Evolutionary conservation across 1,140 invertebrate species (phyloP), one percentile per base, ranked within the genome.

Genomic region (Aphis gossypii): DNA sequence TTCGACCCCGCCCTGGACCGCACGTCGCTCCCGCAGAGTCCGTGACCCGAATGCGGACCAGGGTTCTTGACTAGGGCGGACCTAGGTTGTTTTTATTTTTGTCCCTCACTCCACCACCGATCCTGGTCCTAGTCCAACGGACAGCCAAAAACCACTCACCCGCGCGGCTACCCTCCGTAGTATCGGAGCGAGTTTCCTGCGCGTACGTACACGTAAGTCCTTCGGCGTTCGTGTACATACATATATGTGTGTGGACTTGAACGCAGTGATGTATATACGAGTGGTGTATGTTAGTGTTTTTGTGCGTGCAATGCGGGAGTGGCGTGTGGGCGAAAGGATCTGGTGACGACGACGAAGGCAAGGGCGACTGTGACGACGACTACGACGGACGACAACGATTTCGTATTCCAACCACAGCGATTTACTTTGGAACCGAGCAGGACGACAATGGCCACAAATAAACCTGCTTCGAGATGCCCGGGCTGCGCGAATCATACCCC

Each of bases 401-500:
- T 90, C 54, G 89, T 90, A 90, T 90, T 90, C 89, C 89, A 41
- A 90, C 56, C 89, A 18, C 89, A 46, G 8, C 56, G 89, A 68
- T 90, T 90, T 90, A 44, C 88, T 89, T 89, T 56, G 51, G 51
- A 30, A 4, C 51, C 23, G 51, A 56, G n/a, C 18, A 56, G 51
- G n/a, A 21, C 54, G 89, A 90, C 89, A 90, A 90, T 90, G 25
- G 56, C 54, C 41, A 68, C 89, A 90, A 90, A 90, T 89, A 89
- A 89, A 89, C 88, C 88, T 38, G 7, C 46, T 51, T 14, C 14
- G 86, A 2, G 86, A 23, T n/a, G 6, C 86, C 86, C 46, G 20
- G 48, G 25, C 25, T 20, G 25, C 25, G 20, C 20, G 6, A 6
- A n/a, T 4, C 8, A 21, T n/a, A 35, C 20, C 20, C 30, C 86